Evolutionary conservation across 2,888 invertebrate genomes (phyloP), one percentile per base, ranked within the genome.

Genomic region (Eilema sororculum): DNA sequence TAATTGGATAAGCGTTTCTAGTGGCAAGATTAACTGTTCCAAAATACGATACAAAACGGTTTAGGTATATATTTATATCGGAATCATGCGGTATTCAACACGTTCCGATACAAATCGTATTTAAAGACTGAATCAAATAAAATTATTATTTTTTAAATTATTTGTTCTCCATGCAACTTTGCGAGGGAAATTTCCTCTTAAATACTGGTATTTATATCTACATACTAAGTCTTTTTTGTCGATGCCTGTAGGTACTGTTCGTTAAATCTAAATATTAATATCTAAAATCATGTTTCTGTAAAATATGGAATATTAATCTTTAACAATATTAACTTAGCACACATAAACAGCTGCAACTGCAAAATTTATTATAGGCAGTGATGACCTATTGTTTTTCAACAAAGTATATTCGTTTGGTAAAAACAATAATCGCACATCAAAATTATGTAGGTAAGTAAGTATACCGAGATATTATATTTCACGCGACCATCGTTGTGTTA

Each of bases 311-410:
- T 52, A 52, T n/a, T 52, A 8, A 52, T 9, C 8, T 52, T 52
- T n/a, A 52, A 52, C n/a, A 52, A 52, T 52, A 52, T 52, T 52
- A 52, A n/a, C 8, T n/a, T 46, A n/a, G 6, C 5, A 46, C n/a
- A 52, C n/a, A 52, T n/a, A 52, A 52, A 52, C 52, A 52, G 52
- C 52, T 52, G 52, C 46, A 46, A 20, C 46, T 46, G 46, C 52
- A 52, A 46, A 20, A 20, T 6, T 20, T 20, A 16, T 41, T 41
- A 20, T 28, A 28, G 20, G 20, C n/a, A 20, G n/a, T n/a, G 13
- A 13, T 28, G 28, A 28, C 16, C 41, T 41, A 46, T 46, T 46
- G 46, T 8, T 46, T 46, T 46, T 46, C 20, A 20, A 46, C 6
- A 20, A 20, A 46, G 46, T 46, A 5, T 20, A 6, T 46, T 16